Evolutionary conservation across 2,113 vertebrate genomes (phyloP).

Genomic region (Nettapus auritus): DNA sequence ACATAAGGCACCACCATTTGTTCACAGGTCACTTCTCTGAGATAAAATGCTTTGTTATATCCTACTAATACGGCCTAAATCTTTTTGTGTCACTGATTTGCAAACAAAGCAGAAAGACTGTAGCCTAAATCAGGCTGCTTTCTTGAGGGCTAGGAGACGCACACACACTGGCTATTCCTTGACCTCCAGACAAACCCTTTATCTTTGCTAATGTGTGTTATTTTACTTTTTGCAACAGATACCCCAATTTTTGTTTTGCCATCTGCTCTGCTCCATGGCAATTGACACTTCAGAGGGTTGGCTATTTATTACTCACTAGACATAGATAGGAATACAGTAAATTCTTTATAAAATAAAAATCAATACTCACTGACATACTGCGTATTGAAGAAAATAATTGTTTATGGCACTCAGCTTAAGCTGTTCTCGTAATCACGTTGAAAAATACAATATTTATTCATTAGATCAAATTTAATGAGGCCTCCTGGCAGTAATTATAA

Average conservation of each 20-base stretch:
- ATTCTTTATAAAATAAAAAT: conserved; percentile 87
- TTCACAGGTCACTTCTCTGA: not conserved
- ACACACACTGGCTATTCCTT: not conserved
- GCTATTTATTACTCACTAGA: conserved; percentile 67
- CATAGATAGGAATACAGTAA: conserved; percentile 70
- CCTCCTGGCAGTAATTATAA: conserved; percentile 99
- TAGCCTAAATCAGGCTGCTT: not conserved
- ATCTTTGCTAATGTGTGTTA: not conserved
- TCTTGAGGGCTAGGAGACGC: not conserved
- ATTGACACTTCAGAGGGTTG: conserved; percentile 18
- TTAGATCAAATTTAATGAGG: conserved; percentile 99
- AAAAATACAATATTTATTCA: conserved; percentile 99
- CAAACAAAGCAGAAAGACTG: not conserved
- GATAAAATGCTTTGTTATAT: not conserved
- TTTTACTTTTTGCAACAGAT: conserved; percentile 5
- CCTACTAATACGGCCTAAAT: not conserved
- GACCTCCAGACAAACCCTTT: conserved; percentile 23
- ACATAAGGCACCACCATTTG: not conserved
- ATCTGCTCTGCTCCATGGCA: conserved; percentile 11
- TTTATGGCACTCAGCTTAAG: conserved; percentile 99
- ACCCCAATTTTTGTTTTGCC: conserved; percentile 6
- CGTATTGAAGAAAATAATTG: conserved; percentile 99
- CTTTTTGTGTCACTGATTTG: not conserved
- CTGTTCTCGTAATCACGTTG: conserved; percentile 99
- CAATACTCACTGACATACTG: conserved; percentile 95